These are phyloP conservation scores for Drosophila prosaltans DNA, from an alignment of 1,140 invertebrate species.

Conservation along the genomic window DNA sequence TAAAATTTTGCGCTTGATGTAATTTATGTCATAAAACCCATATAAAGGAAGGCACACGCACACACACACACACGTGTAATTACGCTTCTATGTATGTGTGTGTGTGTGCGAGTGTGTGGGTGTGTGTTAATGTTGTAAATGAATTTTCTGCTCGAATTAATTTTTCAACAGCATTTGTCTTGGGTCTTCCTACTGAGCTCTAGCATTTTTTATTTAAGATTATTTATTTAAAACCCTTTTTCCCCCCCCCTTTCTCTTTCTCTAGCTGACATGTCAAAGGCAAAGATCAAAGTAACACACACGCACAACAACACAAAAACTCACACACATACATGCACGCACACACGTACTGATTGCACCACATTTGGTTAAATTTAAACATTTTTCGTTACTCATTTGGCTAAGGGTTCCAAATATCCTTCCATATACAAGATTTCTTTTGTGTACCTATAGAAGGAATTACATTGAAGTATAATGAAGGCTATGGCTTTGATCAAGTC, in stretches of 20 bases:
- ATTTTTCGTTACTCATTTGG: constrained; percentile 13
- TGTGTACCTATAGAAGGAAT: background rate
- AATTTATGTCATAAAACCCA: constrained; percentile 80
- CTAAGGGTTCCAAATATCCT: constrained; percentile 10
- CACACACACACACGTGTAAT: constrained; percentile 49
- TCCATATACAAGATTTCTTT: background rate
- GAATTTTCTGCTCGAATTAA: constrained; percentile 80
- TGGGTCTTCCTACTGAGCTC: background rate
- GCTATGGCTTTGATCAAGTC: background rate
- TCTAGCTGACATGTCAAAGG: constrained; percentile 47
- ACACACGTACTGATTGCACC: constrained; percentile 14
- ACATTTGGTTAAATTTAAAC: constrained; percentile 23
- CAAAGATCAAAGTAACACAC: constrained; percentile 69
- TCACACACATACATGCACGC: constrained; percentile 31
- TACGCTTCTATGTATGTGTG: constrained; percentile 27
- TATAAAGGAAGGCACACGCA: constrained; percentile 31
- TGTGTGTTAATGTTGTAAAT: constrained; percentile 74
- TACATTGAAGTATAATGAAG: background rate
- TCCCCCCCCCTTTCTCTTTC: constrained; percentile 23
- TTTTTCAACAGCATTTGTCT: constrained; percentile 41
- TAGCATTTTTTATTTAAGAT: constrained; percentile 55
- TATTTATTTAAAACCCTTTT: constrained; percentile 76
- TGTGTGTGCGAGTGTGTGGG: constrained; percentile 31
- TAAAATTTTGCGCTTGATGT: constrained; percentile 83
- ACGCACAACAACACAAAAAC: constrained; percentile 32